Base-by-base conservation (phyloP, 1,140 invertebrate genomes). In the Melitaea cinxia region DNA sequence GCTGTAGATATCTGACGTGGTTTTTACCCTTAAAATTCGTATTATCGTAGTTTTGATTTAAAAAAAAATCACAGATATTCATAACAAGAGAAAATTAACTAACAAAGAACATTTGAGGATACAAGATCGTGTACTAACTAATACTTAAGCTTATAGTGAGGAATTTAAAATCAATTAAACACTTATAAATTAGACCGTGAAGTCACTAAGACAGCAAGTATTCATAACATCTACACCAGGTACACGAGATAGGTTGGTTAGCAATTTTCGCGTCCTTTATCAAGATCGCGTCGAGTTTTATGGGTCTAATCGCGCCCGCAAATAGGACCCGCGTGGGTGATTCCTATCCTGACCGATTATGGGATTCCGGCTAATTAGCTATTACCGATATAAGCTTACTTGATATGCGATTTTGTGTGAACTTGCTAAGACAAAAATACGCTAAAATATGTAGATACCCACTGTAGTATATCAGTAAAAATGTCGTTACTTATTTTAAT, bases 331-430 rank as follows among this genome's bases (percentile, higher is more conserved):
- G 62, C 33, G 84, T 76, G 85, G 80, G 70, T 79, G 69, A 88
- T 89, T 81, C 78, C 83, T 88, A 85, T 88, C 85, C 84, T 85
- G 83, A 77, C 79, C 87, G 81, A 88, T 89, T 89, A 89, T 78
- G 74, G 87, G 85, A 87, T 85, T 88, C 78, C 79, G 56, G 73
- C 82, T 89, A 89, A 89, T 89, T 89, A 88, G 77, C 87, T 88
- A 88, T 87, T 89, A 85, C 83, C 83, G 77, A 88, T 89, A 89
- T 78, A 81, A 67, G 58, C 64, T 77, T 66, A 77, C 72, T 79
- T 76, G 75, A 68, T 71, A 73, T 70, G 68, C 77, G 61, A 67
- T 35, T 58, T 68, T 69, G 61, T 49, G n/a, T 65, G 26, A 62
- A 63, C 60, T 70, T 68, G 56, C 65, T 62, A 52, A 37, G 17